Evolutionary conservation across 2,888 invertebrate species (phyloP).

Genomic region (Phaonia tiefii): DNA sequence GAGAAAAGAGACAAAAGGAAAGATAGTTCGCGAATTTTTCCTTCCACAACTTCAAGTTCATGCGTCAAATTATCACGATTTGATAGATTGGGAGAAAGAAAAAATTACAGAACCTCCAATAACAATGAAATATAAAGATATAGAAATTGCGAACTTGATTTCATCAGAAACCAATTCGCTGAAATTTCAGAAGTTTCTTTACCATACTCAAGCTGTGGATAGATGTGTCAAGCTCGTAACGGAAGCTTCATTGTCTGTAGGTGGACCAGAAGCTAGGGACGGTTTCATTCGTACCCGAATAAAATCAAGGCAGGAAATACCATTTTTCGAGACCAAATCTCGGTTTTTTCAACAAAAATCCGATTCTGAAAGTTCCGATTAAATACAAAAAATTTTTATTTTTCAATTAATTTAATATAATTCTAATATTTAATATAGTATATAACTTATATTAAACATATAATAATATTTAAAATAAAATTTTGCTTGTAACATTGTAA

Average conservation of each 20-base stretch:
- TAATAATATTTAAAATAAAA: background rate
- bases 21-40: background rate
- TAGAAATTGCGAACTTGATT: constrained; percentile 32
- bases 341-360: background rate
- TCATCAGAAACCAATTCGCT: constrained; percentile 8
- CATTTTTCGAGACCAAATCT: background rate
- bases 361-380: background rate
- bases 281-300: constrained; percentile 45
- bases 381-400: background rate
- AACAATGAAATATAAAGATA: constrained; percentile 29
- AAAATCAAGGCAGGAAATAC: constrained; percentile 28
- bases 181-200: constrained; percentile 19
- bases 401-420: background rate
- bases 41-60: constrained; percentile 35
- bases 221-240: constrained; percentile 51
- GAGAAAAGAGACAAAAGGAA: background rate
- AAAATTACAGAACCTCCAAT: constrained; percentile 45
- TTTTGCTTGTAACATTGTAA: background rate
- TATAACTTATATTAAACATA: background rate
- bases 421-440: background rate
- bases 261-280: constrained; percentile 47
- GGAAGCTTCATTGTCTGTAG: constrained; percentile 50
- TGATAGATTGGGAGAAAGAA: constrained; percentile 50
- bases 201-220: constrained; percentile 38
- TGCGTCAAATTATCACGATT: constrained; percentile 52